Base-by-base conservation (phyloP, 1,140 invertebrate genomes). In the Cotesia vestalis region DNA sequence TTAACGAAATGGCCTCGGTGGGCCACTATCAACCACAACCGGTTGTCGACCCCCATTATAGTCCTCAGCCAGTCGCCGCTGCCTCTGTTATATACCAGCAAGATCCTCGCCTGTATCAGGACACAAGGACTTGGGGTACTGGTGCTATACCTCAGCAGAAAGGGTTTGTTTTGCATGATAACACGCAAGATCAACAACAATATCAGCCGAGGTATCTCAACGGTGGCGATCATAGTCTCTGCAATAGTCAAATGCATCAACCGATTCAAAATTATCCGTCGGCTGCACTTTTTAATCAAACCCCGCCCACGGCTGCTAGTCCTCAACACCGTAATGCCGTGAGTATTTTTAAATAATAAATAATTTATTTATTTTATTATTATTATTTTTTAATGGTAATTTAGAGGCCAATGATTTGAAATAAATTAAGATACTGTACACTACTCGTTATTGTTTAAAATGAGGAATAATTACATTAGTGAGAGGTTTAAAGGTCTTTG, bases 271-370 rank as follows among this genome's bases (percentile, higher is more conserved):
- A 81, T 63, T 87, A 85, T 77, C 83, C 83, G 73, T 73, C 80
- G 69, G 79, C 85, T 64, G 78, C 84, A 67, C 74, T 87, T 62
- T 87, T 86, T 73, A 87, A 81, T 83, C 85, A 89, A 83, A 86
- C 88, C 71, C 80, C 82, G 73, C 83, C 84, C 67, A 77, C 85
- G 73, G 80, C 87, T 76, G 83, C 86, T 85, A 83, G 86, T 88
- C 82, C 84, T 63, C 86, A 87, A 79, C 86, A 87, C 79, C 85
- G 85, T 72, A 87, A 83, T 77, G 80, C 84, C 75, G 86, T 87
- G 74, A 84, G 82, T 83, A 66, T 69, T 71, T 11, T 52, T 69
- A n/a, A 40, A 63, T 36, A 40, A 38, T 40, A 17, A 17, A 17
- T 17, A 17, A 17, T 36, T 38, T 12, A 14, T n/a, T 38, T 12